These are phyloP conservation scores for Pachyrhynchus sulphureomaculatus DNA, from an alignment of 1,140 invertebrate genomes.

Conservation along the genomic window DNA sequence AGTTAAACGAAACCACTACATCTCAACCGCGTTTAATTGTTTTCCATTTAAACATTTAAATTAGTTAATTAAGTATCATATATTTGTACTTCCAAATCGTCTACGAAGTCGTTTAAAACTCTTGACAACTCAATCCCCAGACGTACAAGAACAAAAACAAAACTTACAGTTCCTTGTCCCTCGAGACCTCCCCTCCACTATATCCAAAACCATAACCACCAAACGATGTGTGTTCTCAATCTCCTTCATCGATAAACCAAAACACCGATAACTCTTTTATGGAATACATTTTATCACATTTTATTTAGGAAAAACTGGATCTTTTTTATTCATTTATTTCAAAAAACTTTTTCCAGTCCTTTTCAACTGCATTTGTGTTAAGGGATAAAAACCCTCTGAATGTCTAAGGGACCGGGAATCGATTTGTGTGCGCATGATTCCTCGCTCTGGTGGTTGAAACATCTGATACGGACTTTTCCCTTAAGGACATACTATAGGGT, in stretches of 20 bases:
- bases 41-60: too few relatives aligned
- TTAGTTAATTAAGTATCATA: too few relatives aligned
- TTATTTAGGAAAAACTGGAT: neutral
- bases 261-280: neutral
- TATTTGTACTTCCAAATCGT: too few relatives aligned
- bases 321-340: neutral
- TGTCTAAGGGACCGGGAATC: slow-evolving; percentile 16
- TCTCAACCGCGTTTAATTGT: too few relatives aligned
- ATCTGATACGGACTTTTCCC: slow-evolving; percentile 26
- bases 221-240: neutral
- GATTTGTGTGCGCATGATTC: slow-evolving; percentile 25
- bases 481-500: slow-evolving; percentile 1
- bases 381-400: slow-evolving; percentile 25
- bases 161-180: slow-evolving; percentile 1
- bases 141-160: slow-evolving; percentile 24
- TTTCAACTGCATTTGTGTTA: slow-evolving; percentile 16
- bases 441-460: slow-evolving; percentile 9
- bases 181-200: neutral
- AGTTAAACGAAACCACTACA: too few relatives aligned
- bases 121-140: slow-evolving; percentile 47
- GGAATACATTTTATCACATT: neutral
- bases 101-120: slow-evolving; percentile 15
- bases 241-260: neutral
- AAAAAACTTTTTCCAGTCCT: neutral
- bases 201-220: neutral